Evolutionary conservation across 2,113 vertebrate genomes (phyloP), one percentile per base, ranked within the genome.

Genomic region (Perca fluviatilis): DNA sequence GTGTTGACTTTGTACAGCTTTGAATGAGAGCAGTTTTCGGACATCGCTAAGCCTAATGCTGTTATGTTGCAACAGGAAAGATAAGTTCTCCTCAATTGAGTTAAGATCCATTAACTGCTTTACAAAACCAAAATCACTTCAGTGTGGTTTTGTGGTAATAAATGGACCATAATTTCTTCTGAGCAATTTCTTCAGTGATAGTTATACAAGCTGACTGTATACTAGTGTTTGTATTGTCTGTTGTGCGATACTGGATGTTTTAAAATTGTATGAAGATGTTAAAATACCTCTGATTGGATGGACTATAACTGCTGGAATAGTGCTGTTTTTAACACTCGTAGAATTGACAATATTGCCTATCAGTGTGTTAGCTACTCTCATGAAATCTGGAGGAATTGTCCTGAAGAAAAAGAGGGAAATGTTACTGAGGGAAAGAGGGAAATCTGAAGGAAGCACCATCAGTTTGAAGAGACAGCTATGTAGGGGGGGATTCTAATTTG

Each of bases 81-180:
- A 86, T 36, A 77, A 30, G 61, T 76, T 76, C 54, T 66, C n/a
- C 30, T 58, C 30, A 72, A 79, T 69, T 56, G 53, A 53, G 40
- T 89, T 76, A 74, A 66, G 33, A 57, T 30, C 71, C 67, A 79
- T 85, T 69, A 67, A 67, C 62, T 60, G n/a, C 56, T 40, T 79
- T 27, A 75, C 23, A 80, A 58, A 90, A 80, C 49, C 50, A 81
- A 70, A 57, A 66, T 66, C 47, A 70, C 46, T 82, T 76, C 51
- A 40, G 62, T 82, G 69, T 64, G 49, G 49, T 73, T 82, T 60
- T 74, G 27, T 58, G 64, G 65, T 50, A 83, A 71, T 70, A 70
- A 86, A 79, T 69, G 69, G 72, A 33, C 51, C 58, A 74, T 80
- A 49, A 74, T 60, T 62, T 71, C 60, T 58, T 40, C 51, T 5